These are phyloP conservation scores for Mus musculus DNA, from an alignment of 2,113 vertebrate species.

Conservation along the genomic window GRCm39 chr8:91818501-91819000, in stretches of 20 bases:
- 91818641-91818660: background rate
- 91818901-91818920: background rate
- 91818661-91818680: background rate
- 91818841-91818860: background rate
- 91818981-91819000: background rate
- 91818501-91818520: background rate
- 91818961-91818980: background rate
- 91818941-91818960: background rate
- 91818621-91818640: background rate
- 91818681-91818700: background rate
- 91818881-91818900: background rate
- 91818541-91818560: background rate
- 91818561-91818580: too few relatives aligned
- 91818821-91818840: background rate
- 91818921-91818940: background rate
- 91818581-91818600: background rate
- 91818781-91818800: background rate
- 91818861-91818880: background rate
- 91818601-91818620: background rate
- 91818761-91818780: background rate
- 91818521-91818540: background rate
- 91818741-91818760: background rate
- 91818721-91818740: background rate
- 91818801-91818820: slow-evolving; percentile 5
- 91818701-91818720: background rate